phyloP scores from a whole-genome alignment of 2,888 invertebrate species.

The Hemaris fuciformis region DNA sequence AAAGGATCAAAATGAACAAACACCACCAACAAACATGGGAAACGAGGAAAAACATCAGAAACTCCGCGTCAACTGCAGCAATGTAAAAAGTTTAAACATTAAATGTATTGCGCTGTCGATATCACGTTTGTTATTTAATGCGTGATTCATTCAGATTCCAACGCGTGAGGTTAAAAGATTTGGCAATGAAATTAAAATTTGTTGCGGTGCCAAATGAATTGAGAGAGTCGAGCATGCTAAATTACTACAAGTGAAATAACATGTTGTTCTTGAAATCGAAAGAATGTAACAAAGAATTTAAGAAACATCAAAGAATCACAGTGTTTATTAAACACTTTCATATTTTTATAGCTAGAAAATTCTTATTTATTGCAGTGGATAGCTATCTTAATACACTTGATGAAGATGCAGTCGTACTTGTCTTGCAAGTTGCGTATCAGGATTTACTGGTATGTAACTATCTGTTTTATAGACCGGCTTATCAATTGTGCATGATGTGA shows the following conservation, averaged over 20 bases:
- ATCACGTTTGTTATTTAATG: background rate
- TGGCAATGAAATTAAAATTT: background rate
- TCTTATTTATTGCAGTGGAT: background rate
- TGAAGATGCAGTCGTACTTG: background rate
- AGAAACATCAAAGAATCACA: too few relatives aligned
- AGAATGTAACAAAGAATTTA: too few relatives aligned
- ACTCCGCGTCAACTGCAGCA: background rate
- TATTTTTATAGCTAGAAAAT: too few relatives aligned
- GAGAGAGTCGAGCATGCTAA: background rate
- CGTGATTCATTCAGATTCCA: background rate
- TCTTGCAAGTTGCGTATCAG: background rate
- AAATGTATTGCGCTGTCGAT: background rate
- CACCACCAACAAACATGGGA: background rate
- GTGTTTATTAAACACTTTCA: too few relatives aligned
- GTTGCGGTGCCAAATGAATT: background rate
- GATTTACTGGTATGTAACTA: background rate
- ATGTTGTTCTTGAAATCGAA: too few relatives aligned
- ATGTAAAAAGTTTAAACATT: background rate
- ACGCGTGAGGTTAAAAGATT: background rate
- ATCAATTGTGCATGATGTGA: background rate
- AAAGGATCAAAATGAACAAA: background rate
- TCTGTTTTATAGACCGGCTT: background rate
- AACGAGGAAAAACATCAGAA: conserved; percentile 2
- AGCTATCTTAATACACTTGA: background rate
- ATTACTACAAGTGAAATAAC: background rate